A percentile compares a stretch with the other conserved stretches of the same genome.
Evolutionary conservation across 1,140 invertebrate species (phyloP).

Genomic region (Hormaphis cornu): DNA sequence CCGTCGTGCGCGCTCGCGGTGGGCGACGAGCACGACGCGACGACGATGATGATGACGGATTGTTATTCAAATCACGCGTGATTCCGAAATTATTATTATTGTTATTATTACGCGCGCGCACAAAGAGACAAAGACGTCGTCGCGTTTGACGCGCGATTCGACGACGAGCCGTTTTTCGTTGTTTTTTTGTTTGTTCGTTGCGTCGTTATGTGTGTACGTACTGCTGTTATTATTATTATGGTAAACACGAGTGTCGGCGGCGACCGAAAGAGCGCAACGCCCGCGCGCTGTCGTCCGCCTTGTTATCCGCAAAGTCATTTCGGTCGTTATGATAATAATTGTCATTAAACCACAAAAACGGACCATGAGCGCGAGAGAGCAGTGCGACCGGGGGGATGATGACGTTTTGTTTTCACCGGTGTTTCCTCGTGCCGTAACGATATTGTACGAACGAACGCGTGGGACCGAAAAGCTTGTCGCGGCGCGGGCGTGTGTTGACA

Average conservation of each 20-base stretch:
- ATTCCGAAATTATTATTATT: constrained; percentile 33
- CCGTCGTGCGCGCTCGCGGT: neutral
- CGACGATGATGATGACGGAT: constrained; percentile 15
- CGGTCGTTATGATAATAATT: too few species aligned
- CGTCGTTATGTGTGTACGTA: neutral
- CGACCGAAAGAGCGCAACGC: neutral
- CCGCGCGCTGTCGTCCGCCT: neutral
- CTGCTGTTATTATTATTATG: constrained; percentile 20
- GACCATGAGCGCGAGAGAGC: too few species aligned
- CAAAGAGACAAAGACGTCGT: constrained; percentile 9
- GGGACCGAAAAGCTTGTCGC: too few species aligned
- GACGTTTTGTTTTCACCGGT: too few species aligned
- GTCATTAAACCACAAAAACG: too few species aligned
- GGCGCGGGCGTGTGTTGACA: too few species aligned
- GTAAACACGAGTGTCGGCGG: neutral
- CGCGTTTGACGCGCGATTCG: neutral
- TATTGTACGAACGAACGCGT: too few species aligned
- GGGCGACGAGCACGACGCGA: neutral
- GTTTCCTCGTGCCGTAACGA: too few species aligned
- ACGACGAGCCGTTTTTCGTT: constrained; percentile 5
- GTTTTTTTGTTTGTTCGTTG: constrained; percentile 4
- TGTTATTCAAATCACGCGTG: constrained; percentile 25
- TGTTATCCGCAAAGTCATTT: constrained; percentile 25
- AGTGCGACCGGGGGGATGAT: too few species aligned
- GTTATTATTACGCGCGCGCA: neutral